Evolutionary conservation across 2,797 vertebrate species (phyloP), one percentile per base, ranked within the genome.

Genomic region (Microchirus variegatus): DNA sequence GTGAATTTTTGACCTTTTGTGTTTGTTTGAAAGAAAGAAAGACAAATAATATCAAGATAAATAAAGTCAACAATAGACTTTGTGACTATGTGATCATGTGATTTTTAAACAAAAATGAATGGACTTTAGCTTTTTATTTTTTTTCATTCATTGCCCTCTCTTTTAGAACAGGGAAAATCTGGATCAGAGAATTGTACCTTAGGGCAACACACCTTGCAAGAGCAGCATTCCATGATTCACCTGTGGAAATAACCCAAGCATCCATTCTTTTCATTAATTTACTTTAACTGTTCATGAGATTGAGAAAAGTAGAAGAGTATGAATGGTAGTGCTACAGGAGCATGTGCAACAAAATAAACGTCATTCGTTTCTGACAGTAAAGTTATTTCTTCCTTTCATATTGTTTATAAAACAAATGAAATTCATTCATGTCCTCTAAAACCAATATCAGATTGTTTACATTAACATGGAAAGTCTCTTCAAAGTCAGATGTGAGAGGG

Each of bases 161-260:
- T 48, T 37, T 37, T 17, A 57, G 8, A 17, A 36, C 17, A 43
- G 31, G 49, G 63, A 53, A 61, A 22, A 2, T 35, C 9, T 35
- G 56, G 14, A 51, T 36, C 6, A 48, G 22, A 17, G 40, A 64
- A 60, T 47, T 22, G 26, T 69, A 51, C 62, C 73, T 73, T 42
- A 1, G 78, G 81, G 81, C 80, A 52, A 64, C 67, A 82, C 67
- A 76, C 60, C 60, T 70, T 67, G 55, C 57, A 47, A 31, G 37
- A 52, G 56, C 67, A 64, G 56, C 37, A 9, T 31, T n/a, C 73
- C 46, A 22, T 42, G 57, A 71, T 59, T 73, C 72, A 76, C 66
- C 67, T 70, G 52, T 59, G 41, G 65, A 83, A 85, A 83, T 73
- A 79, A 35, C 47, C 15, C 10, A 11, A 47, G 64, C 54, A 48